phyloP scores from a whole-genome alignment of 2,113 vertebrate species.

The Orthonyx spaldingii region DNA sequence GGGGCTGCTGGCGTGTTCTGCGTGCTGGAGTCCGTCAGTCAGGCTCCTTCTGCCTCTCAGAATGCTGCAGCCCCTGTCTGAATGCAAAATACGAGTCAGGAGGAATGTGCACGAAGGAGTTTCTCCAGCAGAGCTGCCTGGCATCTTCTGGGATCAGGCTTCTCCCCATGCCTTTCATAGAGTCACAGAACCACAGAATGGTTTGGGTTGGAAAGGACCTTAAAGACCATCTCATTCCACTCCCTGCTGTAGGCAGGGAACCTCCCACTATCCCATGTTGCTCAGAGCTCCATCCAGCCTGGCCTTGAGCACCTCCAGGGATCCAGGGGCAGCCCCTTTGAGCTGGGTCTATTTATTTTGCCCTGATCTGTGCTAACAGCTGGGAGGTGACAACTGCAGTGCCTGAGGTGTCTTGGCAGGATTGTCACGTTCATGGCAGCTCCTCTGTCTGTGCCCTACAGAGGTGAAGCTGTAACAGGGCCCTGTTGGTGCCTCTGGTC shows the following conservation, averaged over 20 bases:
- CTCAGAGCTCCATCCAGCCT: background rate
- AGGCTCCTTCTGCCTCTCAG: background rate
- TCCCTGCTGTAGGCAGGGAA: background rate
- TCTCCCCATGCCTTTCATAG: accelerated
- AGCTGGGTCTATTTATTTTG: background rate
- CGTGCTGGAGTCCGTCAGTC: background rate
- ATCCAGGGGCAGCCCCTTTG: background rate
- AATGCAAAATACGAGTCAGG: background rate
- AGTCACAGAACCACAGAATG: background rate
- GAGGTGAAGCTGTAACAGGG: background rate
- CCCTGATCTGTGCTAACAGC: background rate
- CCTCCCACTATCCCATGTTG: background rate
- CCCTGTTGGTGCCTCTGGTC: background rate
- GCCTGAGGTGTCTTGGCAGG: background rate
- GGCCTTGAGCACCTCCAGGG: background rate
- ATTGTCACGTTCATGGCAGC: accelerated
- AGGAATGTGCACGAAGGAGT: background rate
- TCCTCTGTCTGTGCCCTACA: background rate
- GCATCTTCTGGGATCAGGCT: background rate
- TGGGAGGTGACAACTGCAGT: background rate
- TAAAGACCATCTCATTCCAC: background rate
- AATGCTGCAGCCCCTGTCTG: background rate
- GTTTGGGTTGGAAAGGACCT: background rate
- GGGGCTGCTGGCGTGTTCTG: background rate
- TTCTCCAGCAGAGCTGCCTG: background rate